phyloP scores from a whole-genome alignment of 2,797 vertebrate genomes.

The Acipenser oxyrinchus region DNA sequence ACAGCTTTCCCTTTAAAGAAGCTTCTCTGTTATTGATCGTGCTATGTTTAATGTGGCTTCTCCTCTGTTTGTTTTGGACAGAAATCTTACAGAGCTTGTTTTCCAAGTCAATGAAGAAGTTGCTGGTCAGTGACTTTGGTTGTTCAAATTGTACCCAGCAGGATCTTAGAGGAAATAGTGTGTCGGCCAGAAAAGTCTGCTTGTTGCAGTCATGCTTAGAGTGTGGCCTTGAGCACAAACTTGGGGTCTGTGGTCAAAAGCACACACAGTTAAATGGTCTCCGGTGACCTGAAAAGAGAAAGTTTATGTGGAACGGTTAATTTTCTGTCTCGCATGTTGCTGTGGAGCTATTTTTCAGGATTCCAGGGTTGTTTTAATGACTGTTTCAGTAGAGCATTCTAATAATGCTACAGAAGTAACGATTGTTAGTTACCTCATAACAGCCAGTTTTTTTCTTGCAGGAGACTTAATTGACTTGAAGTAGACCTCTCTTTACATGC shows the following conservation, averaged over 20 bases:
- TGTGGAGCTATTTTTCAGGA: background rate
- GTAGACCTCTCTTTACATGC: too few species aligned
- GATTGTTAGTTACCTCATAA: too few species aligned
- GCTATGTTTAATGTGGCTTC: constrained; percentile 48
- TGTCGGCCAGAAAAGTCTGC: constrained; percentile 51
- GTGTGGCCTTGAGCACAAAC: constrained; percentile 23
- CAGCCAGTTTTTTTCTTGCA: too few species aligned
- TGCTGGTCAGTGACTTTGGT: constrained; percentile 51
- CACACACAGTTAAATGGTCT: constrained; percentile 12
- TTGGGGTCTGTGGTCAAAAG: constrained; percentile 23
- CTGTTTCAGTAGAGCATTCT: too few species aligned
- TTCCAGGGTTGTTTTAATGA: too few species aligned
- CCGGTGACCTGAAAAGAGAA: constrained; percentile 21
- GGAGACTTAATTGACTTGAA: too few species aligned
- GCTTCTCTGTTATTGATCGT: constrained; percentile 40
- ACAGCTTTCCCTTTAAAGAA: constrained; percentile 32
- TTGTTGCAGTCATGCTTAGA: constrained; percentile 40
- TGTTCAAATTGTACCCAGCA: constrained; percentile 44
- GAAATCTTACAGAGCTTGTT: constrained; percentile 48
- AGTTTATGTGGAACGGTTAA: constrained; percentile 21
- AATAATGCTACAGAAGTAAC: too few species aligned
- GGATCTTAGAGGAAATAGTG: constrained; percentile 55
- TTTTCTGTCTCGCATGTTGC: constrained; percentile 14
- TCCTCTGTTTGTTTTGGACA: constrained; percentile 60
- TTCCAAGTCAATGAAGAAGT: constrained; percentile 58